Evolutionary conservation across 2,113 vertebrate genomes (phyloP).

Genomic region (Arizona elegans): DNA sequence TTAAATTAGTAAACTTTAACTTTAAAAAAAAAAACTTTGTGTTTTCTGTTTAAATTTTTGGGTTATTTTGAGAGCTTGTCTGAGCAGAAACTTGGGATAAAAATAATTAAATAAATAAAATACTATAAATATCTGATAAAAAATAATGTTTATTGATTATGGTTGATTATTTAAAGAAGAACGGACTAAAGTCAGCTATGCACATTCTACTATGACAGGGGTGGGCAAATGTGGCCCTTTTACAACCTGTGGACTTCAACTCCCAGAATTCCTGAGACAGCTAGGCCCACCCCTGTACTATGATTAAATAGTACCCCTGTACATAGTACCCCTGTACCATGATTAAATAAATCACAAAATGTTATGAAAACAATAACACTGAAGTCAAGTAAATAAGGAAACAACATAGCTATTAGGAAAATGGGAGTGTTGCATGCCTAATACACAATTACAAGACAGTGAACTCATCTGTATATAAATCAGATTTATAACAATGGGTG

Average conservation of each 20-base stretch:
- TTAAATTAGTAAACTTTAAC: not conserved
- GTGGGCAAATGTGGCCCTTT: no score
- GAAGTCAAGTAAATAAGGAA: not conserved
- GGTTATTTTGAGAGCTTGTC: not conserved
- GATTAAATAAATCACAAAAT: conserved; percentile 14
- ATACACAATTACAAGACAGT: conserved; percentile 47
- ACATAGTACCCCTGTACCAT: not conserved
- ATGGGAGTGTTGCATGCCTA: conserved; percentile 23
- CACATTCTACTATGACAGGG: not conserved
- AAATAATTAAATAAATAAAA: not conserved
- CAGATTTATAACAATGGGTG: conserved; percentile 46
- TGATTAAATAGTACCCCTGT: no score
- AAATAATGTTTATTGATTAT: conserved; percentile 12
- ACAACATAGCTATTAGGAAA: conserved; percentile 27
- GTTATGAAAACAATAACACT: not conserved
- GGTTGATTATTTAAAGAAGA: conserved; percentile 1
- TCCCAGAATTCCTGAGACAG: no score
- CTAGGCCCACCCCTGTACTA: no score
- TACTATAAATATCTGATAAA: not conserved
- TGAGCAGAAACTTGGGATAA: not conserved
- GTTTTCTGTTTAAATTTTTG: not conserved
- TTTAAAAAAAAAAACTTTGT: not conserved
- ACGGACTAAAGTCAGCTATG: not conserved
- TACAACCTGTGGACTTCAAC: no score
- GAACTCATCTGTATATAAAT: conserved; percentile 52